A percentile compares a stretch with the other conserved stretches of the same genome.
These are phyloP conservation scores for Apodemia duryi DNA, from an alignment of 2,888 invertebrate genomes.

Conservation along the genomic window DNA sequence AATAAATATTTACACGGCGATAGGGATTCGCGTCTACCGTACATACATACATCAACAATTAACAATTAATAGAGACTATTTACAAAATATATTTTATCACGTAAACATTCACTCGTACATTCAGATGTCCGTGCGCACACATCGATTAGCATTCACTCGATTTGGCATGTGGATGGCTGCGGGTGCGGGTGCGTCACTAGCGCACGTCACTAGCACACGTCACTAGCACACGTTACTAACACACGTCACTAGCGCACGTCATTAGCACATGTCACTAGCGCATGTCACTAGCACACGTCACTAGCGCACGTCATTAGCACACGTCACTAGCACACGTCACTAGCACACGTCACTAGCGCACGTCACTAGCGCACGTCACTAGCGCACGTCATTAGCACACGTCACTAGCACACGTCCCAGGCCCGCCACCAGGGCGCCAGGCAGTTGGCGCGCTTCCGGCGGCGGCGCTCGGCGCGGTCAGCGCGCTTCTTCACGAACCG, in stretches of 20 bases:
- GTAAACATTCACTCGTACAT: slow-evolving; percentile 26
- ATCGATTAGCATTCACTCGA: slow-evolving; percentile 63
- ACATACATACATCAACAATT: slow-evolving; percentile 80
- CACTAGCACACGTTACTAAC: too few species aligned
- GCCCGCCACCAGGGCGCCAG: slow-evolving; percentile 73
- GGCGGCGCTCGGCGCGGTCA: slow-evolving; percentile 84
- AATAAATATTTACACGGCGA: slow-evolving; percentile 77
- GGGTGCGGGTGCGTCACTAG: slow-evolving; percentile 46
- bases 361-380: too few species aligned
- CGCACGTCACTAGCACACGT: too few species aligned
- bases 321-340: too few species aligned
- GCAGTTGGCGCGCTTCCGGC: slow-evolving; percentile 83
- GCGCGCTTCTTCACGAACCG: slow-evolving; percentile 91
- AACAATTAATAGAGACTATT: slow-evolving; percentile 79
- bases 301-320: too few species aligned
- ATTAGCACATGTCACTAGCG: too few species aligned
- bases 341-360: too few species aligned
- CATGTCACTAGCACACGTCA: too few species aligned
- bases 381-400: slow-evolving; percentile 18
- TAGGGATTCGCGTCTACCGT: slow-evolving; percentile 78
- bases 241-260: too few species aligned
- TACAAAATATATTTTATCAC: slow-evolving; percentile 68
- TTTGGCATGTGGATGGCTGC: slow-evolving; percentile 74
- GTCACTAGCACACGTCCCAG: slow-evolving; percentile 70
- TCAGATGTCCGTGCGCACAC: slow-evolving; percentile 53